These are phyloP conservation scores for Diglossa cyanea DNA, from an alignment of 2,797 vertebrate genomes.

Conservation along the genomic window DNA sequence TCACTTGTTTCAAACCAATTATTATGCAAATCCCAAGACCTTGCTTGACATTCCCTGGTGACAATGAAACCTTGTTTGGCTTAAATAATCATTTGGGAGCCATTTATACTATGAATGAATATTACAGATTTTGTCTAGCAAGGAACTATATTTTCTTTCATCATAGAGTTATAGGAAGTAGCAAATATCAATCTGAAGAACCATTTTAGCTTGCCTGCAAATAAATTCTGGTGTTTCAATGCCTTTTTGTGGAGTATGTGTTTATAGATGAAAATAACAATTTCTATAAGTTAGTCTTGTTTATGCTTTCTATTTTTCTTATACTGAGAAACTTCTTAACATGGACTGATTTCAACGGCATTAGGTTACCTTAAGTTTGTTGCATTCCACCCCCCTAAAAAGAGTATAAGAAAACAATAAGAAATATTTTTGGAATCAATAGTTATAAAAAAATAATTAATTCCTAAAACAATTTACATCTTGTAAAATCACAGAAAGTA, in stretches of 20 bases:
- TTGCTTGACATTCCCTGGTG: constrained; percentile 9
- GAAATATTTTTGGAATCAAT: not conserved
- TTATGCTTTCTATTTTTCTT: not conserved
- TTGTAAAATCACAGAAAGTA: not conserved
- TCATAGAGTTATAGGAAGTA: not conserved
- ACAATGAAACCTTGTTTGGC: constrained; percentile 39
- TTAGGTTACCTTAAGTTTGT: not conserved
- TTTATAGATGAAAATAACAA: not conserved
- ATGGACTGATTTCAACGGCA: not conserved
- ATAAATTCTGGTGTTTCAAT: not conserved
- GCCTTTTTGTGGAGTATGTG: not conserved
- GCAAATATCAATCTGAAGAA: not conserved
- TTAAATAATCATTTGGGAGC: constrained; percentile 50
- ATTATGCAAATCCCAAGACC: constrained; percentile 70
- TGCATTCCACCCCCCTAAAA: not conserved
- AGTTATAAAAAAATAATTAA: not conserved
- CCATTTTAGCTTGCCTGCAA: not conserved
- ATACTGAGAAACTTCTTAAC: not conserved
- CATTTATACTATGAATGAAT: not conserved
- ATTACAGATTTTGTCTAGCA: not conserved
- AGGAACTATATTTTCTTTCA: not conserved
- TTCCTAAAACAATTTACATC: not conserved
- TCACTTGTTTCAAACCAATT: constrained; percentile 74
- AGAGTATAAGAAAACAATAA: not conserved
- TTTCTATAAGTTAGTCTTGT: not conserved